Percentiles rank a stretch among this genome's conserved stretches.
phyloP scores from a whole-genome alignment of 1,140 invertebrate genomes.

The Monochamus saltuarius region DNA sequence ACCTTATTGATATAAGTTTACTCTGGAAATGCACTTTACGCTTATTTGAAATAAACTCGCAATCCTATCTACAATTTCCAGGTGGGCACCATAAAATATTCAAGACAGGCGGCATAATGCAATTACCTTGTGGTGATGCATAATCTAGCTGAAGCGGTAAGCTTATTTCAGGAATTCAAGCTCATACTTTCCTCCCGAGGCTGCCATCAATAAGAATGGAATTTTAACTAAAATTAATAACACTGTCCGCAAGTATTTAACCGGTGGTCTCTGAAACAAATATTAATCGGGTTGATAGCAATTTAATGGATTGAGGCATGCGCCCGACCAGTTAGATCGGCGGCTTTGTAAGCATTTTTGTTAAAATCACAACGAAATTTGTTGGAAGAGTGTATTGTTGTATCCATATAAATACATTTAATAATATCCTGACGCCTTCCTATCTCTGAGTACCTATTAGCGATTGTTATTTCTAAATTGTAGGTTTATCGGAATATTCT shows the following conservation, averaged over 20 bases:
- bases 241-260: constrained; percentile 20
- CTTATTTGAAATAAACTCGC: no score
- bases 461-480: no score
- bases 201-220: constrained; percentile 25
- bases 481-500: no score
- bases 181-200: constrained; percentile 14
- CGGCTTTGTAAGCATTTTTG: constrained; percentile 25
- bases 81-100: background rate
- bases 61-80: no score
- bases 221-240: constrained; percentile 35
- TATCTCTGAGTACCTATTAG: no score
- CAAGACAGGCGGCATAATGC: background rate
- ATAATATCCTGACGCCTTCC: no score
- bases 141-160: constrained; percentile 1
- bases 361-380: constrained; percentile 18
- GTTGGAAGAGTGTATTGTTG: background rate
- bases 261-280: constrained; percentile 27
- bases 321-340: constrained; percentile 22
- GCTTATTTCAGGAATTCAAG: constrained; percentile 10
- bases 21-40: no score
- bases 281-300: constrained; percentile 27
- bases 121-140: constrained; percentile 2
- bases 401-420: no score
- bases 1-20: no score
- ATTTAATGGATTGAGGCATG: constrained; percentile 27